A percentile compares a stretch with the other conserved stretches of the same genome.
phyloP scores from a whole-genome alignment of 2,113 vertebrate genomes.

The Sinocyclocheilus anophthalmus region DNA sequence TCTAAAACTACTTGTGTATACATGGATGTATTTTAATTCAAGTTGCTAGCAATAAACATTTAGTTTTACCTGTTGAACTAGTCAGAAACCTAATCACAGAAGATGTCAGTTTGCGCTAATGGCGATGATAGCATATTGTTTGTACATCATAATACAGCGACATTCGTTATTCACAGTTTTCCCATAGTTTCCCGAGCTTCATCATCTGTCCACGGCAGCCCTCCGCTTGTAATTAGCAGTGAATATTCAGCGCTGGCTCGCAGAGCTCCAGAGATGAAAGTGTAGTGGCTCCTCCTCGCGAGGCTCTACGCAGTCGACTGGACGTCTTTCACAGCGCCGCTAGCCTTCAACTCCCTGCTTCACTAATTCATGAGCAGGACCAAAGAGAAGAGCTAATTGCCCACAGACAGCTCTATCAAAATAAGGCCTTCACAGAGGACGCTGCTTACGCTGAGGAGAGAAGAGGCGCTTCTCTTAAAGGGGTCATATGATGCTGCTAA shows the following conservation, averaged over 20 bases:
- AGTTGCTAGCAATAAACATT: background rate
- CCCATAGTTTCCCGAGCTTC: background rate
- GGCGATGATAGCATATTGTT: background rate
- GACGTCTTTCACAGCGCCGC: conserved; percentile 45
- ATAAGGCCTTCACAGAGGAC: background rate
- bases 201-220: background rate
- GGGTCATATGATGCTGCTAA: too few species aligned
- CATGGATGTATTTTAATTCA: background rate
- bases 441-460: background rate
- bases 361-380: conserved; percentile 49
- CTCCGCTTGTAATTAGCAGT: conserved; percentile 30
- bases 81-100: background rate
- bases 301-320: background rate
- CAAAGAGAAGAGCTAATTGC: conserved; percentile 48
- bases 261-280: conserved; percentile 52
- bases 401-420: conserved; percentile 9
- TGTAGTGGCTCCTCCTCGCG: background rate
- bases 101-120: background rate
- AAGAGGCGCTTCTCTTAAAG: background rate
- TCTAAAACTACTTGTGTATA: background rate
- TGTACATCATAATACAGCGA: background rate
- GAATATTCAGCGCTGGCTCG: conserved; percentile 1
- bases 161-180: background rate
- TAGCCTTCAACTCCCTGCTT: conserved; percentile 34
- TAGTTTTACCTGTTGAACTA: background rate